Base-by-base conservation (phyloP, 2,888 invertebrate species). In the Polyploca ridens region DNA sequence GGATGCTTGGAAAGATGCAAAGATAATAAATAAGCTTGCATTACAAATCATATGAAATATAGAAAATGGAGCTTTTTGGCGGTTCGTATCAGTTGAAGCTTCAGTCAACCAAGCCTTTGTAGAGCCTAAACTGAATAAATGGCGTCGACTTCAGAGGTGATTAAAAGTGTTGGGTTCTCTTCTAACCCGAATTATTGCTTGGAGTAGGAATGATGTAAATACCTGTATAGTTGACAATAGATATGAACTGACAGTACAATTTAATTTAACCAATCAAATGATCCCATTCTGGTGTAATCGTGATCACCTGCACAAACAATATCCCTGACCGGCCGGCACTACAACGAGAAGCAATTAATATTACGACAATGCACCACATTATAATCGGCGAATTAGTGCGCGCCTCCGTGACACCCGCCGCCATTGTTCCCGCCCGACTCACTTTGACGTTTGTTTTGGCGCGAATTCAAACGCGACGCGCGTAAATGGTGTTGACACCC, bases 401-500 rank as follows among this genome's bases (percentile, higher is more conserved):
- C 76, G 79, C 82, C 82, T 78, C 75, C 77, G 76, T 54, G 54
- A 54, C 80, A 79, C 62, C 78, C 77, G 74, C 73, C 85, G 82
- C 86, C 84, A 88, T 90, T 89, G 89, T 90, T 78, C 81, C 78
- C 79, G 78, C 78, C 60, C 78, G 70, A 75, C 80, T 81, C 86
- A 81, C 82, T 79, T 79, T 88, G 90, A 89, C 89, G 86, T 89
- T 88, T 89, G 89, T 89, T 89, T 90, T 89, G 88, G 88, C 89
- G 88, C 85, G 85, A 87, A 85, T 78, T 82, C 82, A 79, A 84
- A 84, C 85, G 83, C 83, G 74, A 71, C 77, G 79, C 77, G 54
- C 80, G 80, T 81, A 84, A 85, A 86, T 90, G 91, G 86, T 88
- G 90, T 89, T 91, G 91, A 91, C 91, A 90, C 90, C 90, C 90